These are phyloP conservation scores for Heterohyrax brucei DNA, from an alignment of 2,797 vertebrate species.

Conservation along the genomic window DNA sequence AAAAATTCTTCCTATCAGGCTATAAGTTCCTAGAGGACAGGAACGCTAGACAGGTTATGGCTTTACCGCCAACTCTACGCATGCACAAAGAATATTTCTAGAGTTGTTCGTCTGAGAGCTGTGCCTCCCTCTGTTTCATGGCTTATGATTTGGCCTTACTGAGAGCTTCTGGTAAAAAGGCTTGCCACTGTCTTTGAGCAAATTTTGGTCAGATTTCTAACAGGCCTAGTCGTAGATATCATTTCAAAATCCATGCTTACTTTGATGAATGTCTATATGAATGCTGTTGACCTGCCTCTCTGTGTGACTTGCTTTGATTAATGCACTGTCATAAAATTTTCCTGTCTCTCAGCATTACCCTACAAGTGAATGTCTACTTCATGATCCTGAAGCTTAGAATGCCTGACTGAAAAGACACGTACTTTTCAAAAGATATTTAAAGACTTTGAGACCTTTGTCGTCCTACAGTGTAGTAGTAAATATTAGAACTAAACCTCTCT, in stretches of 20 bases:
- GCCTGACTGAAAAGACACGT: background rate
- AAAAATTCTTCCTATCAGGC: background rate
- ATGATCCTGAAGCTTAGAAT: background rate
- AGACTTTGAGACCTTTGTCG: constrained; percentile 1
- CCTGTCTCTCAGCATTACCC: background rate
- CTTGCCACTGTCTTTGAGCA: background rate
- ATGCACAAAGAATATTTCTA: background rate
- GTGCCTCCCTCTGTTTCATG: background rate
- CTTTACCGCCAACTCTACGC: background rate
- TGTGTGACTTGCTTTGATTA: background rate
- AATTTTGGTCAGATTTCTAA: background rate
- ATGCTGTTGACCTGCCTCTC: background rate
- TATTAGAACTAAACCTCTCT: background rate
- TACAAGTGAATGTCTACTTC: background rate
- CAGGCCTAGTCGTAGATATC: background rate
- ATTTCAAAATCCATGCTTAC: background rate
- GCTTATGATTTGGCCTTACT: background rate
- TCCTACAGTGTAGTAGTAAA: background rate
- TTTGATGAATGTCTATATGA: background rate
- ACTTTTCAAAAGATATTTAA: background rate
- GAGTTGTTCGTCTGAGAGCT: background rate
- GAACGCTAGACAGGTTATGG: background rate
- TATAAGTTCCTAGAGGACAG: background rate
- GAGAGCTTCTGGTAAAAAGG: background rate
- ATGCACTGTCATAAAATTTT: background rate